Evolutionary conservation across 2,888 invertebrate species (phyloP).

Genomic region (Rhagophthalmus giganteus): DNA sequence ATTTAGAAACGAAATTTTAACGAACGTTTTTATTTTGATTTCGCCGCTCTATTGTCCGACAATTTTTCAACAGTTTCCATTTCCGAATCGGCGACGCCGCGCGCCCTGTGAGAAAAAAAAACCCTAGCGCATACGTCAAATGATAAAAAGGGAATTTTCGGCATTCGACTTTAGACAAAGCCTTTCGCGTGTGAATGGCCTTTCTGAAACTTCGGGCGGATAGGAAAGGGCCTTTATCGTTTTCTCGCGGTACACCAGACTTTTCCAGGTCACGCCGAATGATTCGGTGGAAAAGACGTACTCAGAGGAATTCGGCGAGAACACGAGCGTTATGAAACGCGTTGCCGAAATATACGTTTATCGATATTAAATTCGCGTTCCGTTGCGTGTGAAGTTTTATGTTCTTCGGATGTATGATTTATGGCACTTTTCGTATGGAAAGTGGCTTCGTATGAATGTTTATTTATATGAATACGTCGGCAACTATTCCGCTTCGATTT

Average conservation of each 20-base stretch:
- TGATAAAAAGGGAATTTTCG: not conserved
- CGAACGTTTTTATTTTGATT: too few relatives aligned
- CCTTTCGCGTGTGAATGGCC: not conserved
- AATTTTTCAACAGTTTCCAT: too few relatives aligned
- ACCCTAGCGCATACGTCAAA: too few relatives aligned
- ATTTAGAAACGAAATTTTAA: too few relatives aligned
- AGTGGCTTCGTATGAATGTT: not conserved
- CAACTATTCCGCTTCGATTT: too few relatives aligned
- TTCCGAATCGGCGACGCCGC: too few relatives aligned
- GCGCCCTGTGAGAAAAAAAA: too few relatives aligned
- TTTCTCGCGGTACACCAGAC: not conserved
- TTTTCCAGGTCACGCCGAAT: not conserved
- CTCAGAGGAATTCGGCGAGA: not conserved
- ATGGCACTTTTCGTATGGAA: conserved; percentile 1
- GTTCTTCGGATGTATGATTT: conserved; percentile 20
- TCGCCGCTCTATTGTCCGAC: too few relatives aligned
- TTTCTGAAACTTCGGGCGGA: not conserved
- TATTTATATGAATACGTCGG: not conserved
- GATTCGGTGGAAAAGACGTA: not conserved
- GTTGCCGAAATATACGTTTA: conserved; percentile 13
- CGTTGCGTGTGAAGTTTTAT: conserved; percentile 15
- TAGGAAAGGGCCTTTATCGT: not conserved
- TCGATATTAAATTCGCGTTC: conserved; percentile 22
- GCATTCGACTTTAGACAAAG: not conserved
- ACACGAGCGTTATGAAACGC: conserved; percentile 3